Conservation (phyloP, 1,140 invertebrate genomes). For the Trichomalopsis sarcophagae region DNA sequence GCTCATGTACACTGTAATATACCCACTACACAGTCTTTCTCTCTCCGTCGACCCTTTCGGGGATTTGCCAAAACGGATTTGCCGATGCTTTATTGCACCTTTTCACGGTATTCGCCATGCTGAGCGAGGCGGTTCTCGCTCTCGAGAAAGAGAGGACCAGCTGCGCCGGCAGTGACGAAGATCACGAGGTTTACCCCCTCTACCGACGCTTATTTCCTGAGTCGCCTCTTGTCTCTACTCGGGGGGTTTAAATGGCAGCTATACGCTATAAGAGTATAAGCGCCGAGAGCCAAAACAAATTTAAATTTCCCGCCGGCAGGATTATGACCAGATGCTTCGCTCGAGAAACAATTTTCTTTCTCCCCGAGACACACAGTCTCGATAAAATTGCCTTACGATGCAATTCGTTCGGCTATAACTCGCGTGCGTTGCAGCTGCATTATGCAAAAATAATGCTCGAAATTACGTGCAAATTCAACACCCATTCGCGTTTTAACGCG, state of each 20-base stretch:
- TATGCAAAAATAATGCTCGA: background rate
- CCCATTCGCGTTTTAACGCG: background rate
- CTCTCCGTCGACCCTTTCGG: background rate
- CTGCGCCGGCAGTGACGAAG: background rate
- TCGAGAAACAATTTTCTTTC: background rate
- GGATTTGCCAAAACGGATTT: constrained; percentile 45
- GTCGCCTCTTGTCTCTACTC: background rate
- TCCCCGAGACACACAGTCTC: background rate
- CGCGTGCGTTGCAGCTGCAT: background rate
- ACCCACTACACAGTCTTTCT: background rate
- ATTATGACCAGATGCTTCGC: background rate
- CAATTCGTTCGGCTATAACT: background rate
- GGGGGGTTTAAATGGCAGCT: background rate
- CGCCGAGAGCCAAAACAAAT: background rate
- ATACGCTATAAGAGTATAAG: too few relatives aligned
- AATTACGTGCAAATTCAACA: background rate
- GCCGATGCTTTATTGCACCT: constrained; percentile 44
- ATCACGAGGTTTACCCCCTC: background rate
- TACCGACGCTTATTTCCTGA: background rate
- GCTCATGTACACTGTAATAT: background rate
- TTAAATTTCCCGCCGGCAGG: background rate
- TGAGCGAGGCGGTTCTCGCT: constrained; percentile 22
- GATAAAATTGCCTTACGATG: background rate
- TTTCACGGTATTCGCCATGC: constrained; percentile 37
- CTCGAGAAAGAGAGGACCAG: constrained; percentile 13